A percentile compares a stretch with the other conserved stretches of the same genome.
phyloP scores from a whole-genome alignment of 2,888 invertebrate genomes.

The Boloria euphrosyne region DNA sequence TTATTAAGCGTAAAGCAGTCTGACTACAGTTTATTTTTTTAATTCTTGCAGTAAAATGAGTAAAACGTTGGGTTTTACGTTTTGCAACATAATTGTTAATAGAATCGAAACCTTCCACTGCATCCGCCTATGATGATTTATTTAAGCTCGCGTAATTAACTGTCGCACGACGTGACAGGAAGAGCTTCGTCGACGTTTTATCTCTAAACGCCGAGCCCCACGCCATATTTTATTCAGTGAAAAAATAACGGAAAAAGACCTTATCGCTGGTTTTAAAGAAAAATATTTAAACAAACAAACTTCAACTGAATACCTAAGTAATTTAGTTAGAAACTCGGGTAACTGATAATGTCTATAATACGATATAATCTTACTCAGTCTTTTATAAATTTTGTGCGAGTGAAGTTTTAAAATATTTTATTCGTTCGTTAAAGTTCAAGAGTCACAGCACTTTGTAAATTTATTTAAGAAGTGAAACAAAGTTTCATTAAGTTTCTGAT shows the following conservation, averaged over 20 bases:
- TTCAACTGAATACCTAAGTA: constrained; percentile 73
- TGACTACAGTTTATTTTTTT: neutral
- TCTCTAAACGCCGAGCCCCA: constrained; percentile 67
- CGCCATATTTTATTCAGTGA: constrained; percentile 74
- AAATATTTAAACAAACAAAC: constrained; percentile 77
- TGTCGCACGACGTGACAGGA: constrained; percentile 81
- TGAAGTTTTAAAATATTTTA: constrained; percentile 1
- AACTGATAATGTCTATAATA: constrained; percentile 70
- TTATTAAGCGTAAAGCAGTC: neutral
- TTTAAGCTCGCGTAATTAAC: constrained; percentile 82
- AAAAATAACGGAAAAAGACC: constrained; percentile 70
- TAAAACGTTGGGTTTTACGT: constrained; percentile 62
- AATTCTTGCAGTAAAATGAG: neutral
- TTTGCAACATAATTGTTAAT: constrained; percentile 73
- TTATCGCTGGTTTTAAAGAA: constrained; percentile 71
- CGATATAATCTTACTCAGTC: constrained; percentile 55
- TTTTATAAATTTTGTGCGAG: constrained; percentile 7
- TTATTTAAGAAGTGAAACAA: neutral
- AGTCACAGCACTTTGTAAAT: neutral
- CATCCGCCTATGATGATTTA: constrained; percentile 80
- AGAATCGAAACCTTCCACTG: constrained; percentile 73
- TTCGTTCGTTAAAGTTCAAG: neutral
- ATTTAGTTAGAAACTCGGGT: constrained; percentile 60
- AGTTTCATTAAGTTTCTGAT: constrained; percentile 29
- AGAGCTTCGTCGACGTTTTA: constrained; percentile 73